Percentiles rank a stretch among this genome's conserved stretches.
Evolutionary conservation across 2,888 invertebrate genomes (phyloP).

Genomic region (Ommatoiulus sabulosus): DNA sequence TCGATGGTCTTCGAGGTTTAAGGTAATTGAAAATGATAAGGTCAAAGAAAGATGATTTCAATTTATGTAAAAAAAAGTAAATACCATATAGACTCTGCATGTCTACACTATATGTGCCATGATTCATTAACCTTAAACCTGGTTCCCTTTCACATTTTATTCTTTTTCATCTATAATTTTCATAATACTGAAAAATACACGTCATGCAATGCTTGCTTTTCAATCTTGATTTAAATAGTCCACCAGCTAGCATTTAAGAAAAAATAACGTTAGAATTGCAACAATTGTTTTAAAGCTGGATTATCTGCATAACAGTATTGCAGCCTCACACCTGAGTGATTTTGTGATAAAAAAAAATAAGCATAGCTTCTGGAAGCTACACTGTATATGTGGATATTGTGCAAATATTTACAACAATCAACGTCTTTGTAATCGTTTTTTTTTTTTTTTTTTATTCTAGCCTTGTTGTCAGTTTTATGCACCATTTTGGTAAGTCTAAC

Average conservation of each 20-base stretch:
- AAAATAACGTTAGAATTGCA: no score
- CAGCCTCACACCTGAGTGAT: neutral
- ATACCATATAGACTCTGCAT: neutral
- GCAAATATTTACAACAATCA: neutral
- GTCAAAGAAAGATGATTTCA: neutral
- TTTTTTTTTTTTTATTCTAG: neutral
- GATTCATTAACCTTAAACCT: neutral
- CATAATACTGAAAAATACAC: no score
- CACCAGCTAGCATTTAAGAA: no score
- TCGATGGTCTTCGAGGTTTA: neutral
- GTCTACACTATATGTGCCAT: neutral
- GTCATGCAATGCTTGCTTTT: no score
- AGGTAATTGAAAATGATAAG: conserved; percentile 23
- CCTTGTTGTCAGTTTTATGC: neutral
- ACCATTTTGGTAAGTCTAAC: neutral
- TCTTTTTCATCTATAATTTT: neutral
- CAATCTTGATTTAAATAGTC: no score
- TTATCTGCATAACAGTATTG: neutral
- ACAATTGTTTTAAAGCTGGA: no score
- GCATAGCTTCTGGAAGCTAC: no score
- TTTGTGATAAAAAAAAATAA: neutral
- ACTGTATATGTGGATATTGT: neutral
- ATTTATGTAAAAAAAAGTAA: neutral
- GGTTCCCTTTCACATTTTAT: neutral
- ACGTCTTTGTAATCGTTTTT: neutral